A percentile compares a stretch with the other conserved stretches of the same genome.
These are phyloP conservation scores for Nannobrachium achirus DNA, from an alignment of 2,113 vertebrate genomes.

Conservation along the genomic window DNA sequence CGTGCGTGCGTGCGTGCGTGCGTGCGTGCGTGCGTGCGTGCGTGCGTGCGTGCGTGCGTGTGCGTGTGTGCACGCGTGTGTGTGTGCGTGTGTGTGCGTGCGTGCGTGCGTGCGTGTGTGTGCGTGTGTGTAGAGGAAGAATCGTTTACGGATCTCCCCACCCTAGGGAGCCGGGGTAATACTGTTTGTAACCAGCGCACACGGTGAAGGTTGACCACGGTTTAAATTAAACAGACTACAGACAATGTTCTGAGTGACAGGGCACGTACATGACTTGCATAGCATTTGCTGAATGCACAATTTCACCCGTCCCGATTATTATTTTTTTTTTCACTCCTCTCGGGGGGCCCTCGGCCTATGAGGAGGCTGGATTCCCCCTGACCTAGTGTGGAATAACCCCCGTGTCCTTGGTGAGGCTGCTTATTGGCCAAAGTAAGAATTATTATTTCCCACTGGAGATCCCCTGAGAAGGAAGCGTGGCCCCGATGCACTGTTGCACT, in stretches of 20 bases:
- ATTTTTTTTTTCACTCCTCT: neutral
- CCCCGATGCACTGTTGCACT: neutral
- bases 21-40: too few species aligned
- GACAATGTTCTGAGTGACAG: neutral
- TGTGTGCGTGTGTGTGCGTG: neutral
- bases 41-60: too few species aligned
- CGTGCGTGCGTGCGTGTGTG: neutral
- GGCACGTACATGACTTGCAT: neutral
- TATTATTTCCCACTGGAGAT: neutral
- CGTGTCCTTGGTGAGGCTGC: neutral
- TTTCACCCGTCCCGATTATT: neutral
- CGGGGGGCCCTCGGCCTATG: neutral
- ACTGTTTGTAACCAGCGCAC: conserved; percentile 29
- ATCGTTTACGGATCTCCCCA: conserved; percentile 38
- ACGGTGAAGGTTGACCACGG: conserved; percentile 1
- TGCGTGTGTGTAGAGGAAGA: conserved; percentile 20
- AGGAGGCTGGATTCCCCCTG: neutral
- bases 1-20: too few species aligned
- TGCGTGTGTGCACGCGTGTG: too few species aligned
- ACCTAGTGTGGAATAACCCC: neutral
- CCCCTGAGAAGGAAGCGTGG: neutral
- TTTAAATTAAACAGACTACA: neutral
- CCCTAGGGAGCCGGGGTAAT: conserved; percentile 24
- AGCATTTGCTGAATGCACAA: neutral
- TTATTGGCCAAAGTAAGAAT: neutral